Base-by-base conservation (phyloP, 2,888 invertebrate genomes). In the Drosophila tripunctata region DNA sequence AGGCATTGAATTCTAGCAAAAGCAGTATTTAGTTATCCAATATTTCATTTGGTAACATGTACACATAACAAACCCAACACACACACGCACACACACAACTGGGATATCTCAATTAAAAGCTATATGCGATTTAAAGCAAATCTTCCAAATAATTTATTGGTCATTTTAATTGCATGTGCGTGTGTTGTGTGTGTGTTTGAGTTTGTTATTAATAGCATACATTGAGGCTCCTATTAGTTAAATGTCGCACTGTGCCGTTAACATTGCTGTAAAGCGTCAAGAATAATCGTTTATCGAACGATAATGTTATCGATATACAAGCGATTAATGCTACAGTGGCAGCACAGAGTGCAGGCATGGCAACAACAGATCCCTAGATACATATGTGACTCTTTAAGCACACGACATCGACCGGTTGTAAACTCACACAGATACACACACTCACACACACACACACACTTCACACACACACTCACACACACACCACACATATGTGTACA, bases 1-100 rank as follows among this genome's bases (percentile, higher is more conserved):
- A 76, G 78, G 67, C 83, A 71, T 70, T 75, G 67, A 75, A 79
- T 65, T 74, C n/a, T 72, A 81, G 75, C 68, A 57, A 63, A 57
- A n/a, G n/a, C 72, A 69, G 68, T 72, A 72, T 76, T 80, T 69
- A 63, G 68, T 65, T 64, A 17, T 43, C 33, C 43, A 41, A 43
- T 40, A 55, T 65, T 50, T 58, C 66, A 55, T 65, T 50, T 58
- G 62, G 55, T 64, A 41, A 35, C 31, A 55, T 40, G 35, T 19
- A 51, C 24, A 52, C 41, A 12, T 14, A 6, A 33, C 21, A 51
- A 50, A 30, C 27, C 24, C 36, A 38, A 30, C 12, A 41, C 21
- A 35, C 12, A 36, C 22, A 51, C 47, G 43, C 15, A 38, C 21
- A 27, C 33, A 41, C 55, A 44, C 47, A 55, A 17, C 40, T 51